Evolutionary conservation across 2,888 invertebrate genomes (phyloP).

Genomic region (Eupithecia dodoneata): DNA sequence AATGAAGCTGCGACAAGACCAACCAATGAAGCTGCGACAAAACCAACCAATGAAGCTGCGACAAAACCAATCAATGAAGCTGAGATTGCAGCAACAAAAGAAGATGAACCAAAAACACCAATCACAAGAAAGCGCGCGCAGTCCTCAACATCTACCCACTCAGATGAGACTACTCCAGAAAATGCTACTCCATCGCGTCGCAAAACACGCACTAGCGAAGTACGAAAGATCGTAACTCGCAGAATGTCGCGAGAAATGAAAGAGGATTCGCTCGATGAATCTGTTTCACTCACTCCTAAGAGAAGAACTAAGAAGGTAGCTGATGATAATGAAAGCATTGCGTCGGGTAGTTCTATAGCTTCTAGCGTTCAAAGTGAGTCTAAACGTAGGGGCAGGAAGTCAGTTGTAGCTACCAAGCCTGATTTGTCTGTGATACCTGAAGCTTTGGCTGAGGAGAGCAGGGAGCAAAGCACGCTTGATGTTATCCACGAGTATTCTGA

Average conservation of each 20-base stretch:
- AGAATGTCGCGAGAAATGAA: constrained; percentile 72
- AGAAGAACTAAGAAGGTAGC: constrained; percentile 56
- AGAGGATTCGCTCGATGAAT: constrained; percentile 65
- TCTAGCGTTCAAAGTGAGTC: constrained; percentile 59
- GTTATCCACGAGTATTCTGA: constrained; percentile 62
- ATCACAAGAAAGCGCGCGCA: constrained; percentile 65
- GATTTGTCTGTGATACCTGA: constrained; percentile 79
- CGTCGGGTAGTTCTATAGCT: constrained; percentile 65
- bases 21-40: constrained; percentile 38
- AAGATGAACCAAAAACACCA: constrained; percentile 59
- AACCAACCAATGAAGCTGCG: constrained; percentile 27
- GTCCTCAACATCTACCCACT: constrained; percentile 59
- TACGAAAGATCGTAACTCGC: constrained; percentile 69
- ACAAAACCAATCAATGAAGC: constrained; percentile 17
- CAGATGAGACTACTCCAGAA: constrained; percentile 58
- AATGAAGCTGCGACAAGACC: constrained; percentile 57
- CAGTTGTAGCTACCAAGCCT: constrained; percentile 63
- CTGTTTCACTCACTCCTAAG: constrained; percentile 65
- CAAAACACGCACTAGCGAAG: constrained; percentile 69
- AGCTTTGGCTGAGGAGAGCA: constrained; percentile 61
- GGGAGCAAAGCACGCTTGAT: constrained; percentile 47
- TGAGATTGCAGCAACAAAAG: constrained; percentile 32
- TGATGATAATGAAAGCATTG: constrained; percentile 70
- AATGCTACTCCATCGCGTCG: constrained; percentile 53
- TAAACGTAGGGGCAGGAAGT: constrained; percentile 67